Evolutionary conservation across 2,797 vertebrate genomes (phyloP), one percentile per base, ranked within the genome.

Genomic region (Phrynocephalus vlangalii): DNA sequence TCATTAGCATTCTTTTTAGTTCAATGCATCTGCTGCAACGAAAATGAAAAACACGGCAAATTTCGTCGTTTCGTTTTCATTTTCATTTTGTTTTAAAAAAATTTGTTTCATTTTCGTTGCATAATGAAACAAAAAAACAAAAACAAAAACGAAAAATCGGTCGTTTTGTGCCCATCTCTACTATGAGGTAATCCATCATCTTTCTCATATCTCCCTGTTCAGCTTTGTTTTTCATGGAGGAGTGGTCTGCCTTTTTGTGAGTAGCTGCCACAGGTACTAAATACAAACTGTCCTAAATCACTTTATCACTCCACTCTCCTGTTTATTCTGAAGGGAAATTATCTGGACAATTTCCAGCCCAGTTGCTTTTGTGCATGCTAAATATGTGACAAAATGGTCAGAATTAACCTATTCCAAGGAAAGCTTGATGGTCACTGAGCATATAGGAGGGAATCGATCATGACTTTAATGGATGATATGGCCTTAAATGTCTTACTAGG

Each of bases 381-480:
- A 83, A 56, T 9, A 18, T 63, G 63, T 26, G 11, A 38, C 73
- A 85, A 67, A 48, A 79, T n/a, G 63, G 28, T 60, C 38, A 78
- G 20, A 48, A 78, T 83, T 72, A 70, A 63, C 52, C 30, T 72
- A 6, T 88, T 88, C 48, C 71, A 79, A 26, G 26, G 18, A 81
- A 86, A 84, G 38, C 30, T 50, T 72, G 38, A 48, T 66, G 28
- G 66, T 44, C 81, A 71, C 20, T n/a, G 50, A 83, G 26, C 50
- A 83, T 15, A 44, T 78, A 26, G 30, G 44, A 83, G 24, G 20
- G 8, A 87, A 83, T 78, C 73, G 52, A 1, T 60, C 3, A 1
- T 30, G 7, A 56, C 33, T 66, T 20, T 18, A 75, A 66, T 48
- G n/a, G 63, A 24, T 66, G 26, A 48, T 20, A 70, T 13, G 16